Base-by-base conservation (phyloP, 2,113 vertebrate genomes). In the Centropus bengalensis region DNA sequence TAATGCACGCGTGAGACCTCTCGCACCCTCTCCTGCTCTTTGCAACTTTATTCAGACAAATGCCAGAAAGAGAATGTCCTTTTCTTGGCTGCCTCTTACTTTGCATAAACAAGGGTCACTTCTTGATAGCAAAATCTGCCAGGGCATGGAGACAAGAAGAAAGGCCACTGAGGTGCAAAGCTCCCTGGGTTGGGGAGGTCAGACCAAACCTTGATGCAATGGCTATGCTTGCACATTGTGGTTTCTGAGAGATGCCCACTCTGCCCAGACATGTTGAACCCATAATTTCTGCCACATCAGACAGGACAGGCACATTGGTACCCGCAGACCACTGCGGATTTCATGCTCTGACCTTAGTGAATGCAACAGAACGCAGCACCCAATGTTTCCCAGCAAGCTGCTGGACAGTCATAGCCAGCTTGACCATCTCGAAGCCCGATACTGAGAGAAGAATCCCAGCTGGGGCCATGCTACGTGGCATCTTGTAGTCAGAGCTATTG, bases 161-260 rank as follows among this genome's bases (percentile, higher is more conserved):
- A 71, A 92, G 15, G 9, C 33, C 33, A 58, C 12, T 1, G 4
- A 89, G 40, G 13, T 14, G 7, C 91, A 93, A 88, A 90, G 26
- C 30, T 88, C 85, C 38, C 27, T 2, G 0, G 23, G 40, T 3
- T 47, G 44, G 21, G 28, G 47, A 89, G 38, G 38, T 77, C 66
- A 79, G 64, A 49, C 22, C 42, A 84, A 81, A 40, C 19, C 42
- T 89, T 74, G 71, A 42, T 3, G 1, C 47, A 78, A 3, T 1
- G 5, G 36, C 32, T 77, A 79, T n/a, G 54, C 51, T 38, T 75
- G 36, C 14, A 32, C 27, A 26, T 2, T 6, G 3, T 0, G 0
- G 28, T 47, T 91, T 80, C 44, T 56, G 58, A 47, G 33, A 89
- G 33, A 67, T 8, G 15, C 0, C 17, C 18, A 14, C 40, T 58